Conservation (phyloP, 35 echinoderm and acorn worm genomes). For the Ptychodera flava region DNA sequence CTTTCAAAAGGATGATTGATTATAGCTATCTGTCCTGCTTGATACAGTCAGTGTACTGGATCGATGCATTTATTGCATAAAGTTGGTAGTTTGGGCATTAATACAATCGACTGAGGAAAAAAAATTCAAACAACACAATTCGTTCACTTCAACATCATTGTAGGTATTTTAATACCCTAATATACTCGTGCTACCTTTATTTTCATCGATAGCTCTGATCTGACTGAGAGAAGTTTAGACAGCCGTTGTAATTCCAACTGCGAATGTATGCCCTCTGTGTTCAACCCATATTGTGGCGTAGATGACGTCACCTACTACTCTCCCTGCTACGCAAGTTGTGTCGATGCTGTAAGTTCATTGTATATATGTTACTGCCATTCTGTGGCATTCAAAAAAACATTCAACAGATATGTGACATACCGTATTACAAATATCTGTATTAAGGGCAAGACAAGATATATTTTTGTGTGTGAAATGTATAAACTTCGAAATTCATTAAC, state of each 20-base stretch:
- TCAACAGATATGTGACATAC: no score
- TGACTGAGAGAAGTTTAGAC: not conserved
- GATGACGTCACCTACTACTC: constrained; percentile 35
- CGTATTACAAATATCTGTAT: no score
- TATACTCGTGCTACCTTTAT: not conserved
- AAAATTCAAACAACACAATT: not conserved
- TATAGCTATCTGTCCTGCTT: no score
- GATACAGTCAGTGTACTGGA: not conserved
- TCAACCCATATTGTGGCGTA: constrained; percentile 25
- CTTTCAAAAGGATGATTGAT: no score
- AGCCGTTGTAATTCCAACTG: not conserved
- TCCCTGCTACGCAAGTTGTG: constrained; percentile 44
- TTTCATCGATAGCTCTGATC: not conserved
- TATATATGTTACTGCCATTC: not conserved
- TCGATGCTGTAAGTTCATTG: not conserved
- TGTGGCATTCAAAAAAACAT: no score
- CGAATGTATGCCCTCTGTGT: not conserved
- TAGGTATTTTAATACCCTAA: not conserved
- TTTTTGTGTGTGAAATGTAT: not conserved
- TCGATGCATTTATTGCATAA: not conserved
- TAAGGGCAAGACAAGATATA: no score
- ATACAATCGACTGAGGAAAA: not conserved
- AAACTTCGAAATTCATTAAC: not conserved
- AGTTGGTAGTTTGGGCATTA: not conserved
- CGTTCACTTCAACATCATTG: no score